Evolutionary conservation across 2,113 vertebrate genomes (phyloP).

Genomic region (Meriones unguiculatus): DNA sequence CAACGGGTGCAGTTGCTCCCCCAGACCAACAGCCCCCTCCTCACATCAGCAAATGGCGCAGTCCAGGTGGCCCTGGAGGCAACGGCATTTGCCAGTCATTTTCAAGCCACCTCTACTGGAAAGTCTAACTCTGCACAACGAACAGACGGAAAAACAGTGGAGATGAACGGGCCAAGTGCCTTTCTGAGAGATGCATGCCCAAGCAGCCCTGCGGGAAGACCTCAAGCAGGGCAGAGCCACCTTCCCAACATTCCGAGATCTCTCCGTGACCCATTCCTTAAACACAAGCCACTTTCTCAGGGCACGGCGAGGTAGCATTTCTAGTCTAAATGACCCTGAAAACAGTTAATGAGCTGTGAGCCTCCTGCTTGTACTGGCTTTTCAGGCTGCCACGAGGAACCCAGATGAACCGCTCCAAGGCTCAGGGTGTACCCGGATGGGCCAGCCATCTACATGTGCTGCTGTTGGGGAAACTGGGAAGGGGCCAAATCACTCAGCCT

Average conservation of each 20-base stretch:
- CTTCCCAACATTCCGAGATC: not conserved
- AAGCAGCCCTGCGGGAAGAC: not conserved
- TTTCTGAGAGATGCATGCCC: not conserved
- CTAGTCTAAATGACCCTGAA: not conserved
- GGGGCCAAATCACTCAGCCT: not conserved
- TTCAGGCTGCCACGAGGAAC: not conserved
- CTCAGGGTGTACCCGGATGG: not conserved
- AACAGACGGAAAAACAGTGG: not conserved
- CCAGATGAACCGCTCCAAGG: not conserved
- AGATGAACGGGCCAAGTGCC: not conserved
- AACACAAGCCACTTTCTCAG: not conserved
- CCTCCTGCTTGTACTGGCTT: not conserved
- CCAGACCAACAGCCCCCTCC: not conserved
- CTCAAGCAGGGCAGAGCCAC: not conserved
- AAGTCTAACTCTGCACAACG: not conserved
- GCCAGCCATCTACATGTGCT: too few relatives aligned
- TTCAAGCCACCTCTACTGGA: not conserved
- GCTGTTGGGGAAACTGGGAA: not conserved
- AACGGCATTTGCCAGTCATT: not conserved
- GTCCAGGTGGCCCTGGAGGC: accelerated
- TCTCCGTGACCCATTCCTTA: not conserved
- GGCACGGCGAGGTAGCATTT: not conserved
- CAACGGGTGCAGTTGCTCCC: not conserved
- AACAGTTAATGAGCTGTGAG: not conserved
- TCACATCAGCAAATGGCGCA: not conserved